Evolutionary conservation across 2,797 vertebrate species (phyloP).

Genomic region (Gadopsis marmoratus): DNA sequence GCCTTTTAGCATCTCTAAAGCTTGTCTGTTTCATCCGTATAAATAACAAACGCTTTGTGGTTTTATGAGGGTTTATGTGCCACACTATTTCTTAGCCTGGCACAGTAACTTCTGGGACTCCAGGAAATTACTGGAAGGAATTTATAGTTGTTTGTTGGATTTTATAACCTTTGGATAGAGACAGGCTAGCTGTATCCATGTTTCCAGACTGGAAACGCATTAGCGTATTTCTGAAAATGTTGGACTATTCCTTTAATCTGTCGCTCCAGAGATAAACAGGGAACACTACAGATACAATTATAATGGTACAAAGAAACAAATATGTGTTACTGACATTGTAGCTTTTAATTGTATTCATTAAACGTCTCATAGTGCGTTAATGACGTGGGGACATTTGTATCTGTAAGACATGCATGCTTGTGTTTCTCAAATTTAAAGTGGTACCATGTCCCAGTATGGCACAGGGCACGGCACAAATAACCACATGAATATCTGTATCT

Average conservation of each 20-base stretch:
- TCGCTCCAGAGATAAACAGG: constrained; percentile 13
- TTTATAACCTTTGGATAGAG: not conserved
- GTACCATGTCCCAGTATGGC: not conserved
- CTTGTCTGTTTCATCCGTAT: not conserved
- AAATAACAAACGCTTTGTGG: not conserved
- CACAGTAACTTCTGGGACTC: not conserved
- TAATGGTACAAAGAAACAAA: constrained; percentile 28
- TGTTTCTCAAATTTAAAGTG: constrained; percentile 3
- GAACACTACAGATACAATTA: constrained; percentile 3
- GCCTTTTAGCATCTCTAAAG: not conserved
- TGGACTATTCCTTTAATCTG: not conserved
- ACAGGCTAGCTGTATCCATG: not conserved
- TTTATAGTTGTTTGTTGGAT: not conserved
- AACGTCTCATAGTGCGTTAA: not conserved
- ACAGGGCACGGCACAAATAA: not conserved
- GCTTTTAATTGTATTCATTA: constrained; percentile 8
- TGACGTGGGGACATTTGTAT: not conserved
- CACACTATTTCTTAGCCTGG: not conserved
- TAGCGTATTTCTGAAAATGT: not conserved
- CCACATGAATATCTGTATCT: constrained; percentile 11
- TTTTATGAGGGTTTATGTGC: not conserved
- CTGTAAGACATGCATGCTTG: not conserved
- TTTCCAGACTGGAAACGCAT: not conserved
- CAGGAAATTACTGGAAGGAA: not conserved
- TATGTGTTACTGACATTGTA: constrained; percentile 7